Evolutionary conservation across 1,140 invertebrate species (phyloP).

Genomic region (Tenebrio molitor): DNA sequence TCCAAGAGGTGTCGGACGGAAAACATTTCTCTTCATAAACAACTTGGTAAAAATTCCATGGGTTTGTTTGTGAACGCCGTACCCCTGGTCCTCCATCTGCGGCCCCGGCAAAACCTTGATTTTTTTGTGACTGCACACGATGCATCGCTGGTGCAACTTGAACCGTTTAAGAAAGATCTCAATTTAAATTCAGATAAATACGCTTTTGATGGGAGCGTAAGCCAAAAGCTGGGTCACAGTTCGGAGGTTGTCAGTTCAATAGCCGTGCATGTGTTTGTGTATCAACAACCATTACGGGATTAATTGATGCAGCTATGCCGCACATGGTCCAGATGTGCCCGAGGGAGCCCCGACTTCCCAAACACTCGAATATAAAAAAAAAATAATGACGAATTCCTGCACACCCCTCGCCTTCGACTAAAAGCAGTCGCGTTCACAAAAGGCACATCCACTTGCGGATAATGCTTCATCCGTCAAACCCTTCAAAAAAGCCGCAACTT

Average conservation of each 20-base stretch:
- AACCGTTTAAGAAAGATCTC: no score
- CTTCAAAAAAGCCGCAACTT: conserved; percentile 3
- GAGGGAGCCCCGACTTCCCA: background rate
- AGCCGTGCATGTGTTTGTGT: conserved; percentile 36
- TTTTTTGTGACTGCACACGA: no score
- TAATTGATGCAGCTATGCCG: conserved; percentile 41
- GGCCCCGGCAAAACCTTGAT: no score
- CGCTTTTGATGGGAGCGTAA: background rate
- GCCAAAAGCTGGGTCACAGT: conserved; percentile 18
- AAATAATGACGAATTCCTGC: no score
- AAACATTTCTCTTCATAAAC: no score
- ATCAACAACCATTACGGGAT: conserved; percentile 45
- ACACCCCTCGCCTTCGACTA: background rate
- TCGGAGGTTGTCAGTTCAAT: conserved; percentile 45
- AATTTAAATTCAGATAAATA: conserved; percentile 24
- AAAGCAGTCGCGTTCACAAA: conserved; percentile 9
- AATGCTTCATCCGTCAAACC: background rate
- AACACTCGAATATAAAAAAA: no score
- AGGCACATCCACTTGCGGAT: background rate
- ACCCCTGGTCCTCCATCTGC: no score
- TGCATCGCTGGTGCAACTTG: no score
- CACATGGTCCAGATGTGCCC: conserved; percentile 34
- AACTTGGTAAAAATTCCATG: no score
- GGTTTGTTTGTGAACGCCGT: no score
- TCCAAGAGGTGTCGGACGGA: no score